phyloP scores from a whole-genome alignment of 2,113 vertebrate genomes.

The Tauraco erythrolophus region DNA sequence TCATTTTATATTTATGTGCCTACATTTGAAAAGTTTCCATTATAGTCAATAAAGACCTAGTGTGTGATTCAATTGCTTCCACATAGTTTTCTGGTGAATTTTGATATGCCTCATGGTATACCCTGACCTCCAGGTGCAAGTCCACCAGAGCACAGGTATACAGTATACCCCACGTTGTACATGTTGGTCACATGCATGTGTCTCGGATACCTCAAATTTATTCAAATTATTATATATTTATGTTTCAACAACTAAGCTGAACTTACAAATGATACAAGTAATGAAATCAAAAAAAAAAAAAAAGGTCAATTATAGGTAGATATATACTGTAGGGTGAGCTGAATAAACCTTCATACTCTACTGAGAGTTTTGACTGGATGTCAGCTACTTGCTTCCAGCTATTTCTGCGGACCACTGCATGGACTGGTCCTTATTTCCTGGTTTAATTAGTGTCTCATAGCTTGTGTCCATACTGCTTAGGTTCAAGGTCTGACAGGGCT shows the following conservation, averaged over 20 bases:
- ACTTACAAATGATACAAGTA: neutral
- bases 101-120: neutral
- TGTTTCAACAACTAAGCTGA: neutral
- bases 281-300: neutral
- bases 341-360: neutral
- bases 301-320: neutral
- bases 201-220: neutral
- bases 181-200: neutral
- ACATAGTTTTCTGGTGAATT: neutral
- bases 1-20: neutral
- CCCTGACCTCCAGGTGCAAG: neutral
- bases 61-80: neutral
- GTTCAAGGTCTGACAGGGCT: neutral
- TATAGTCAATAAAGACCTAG: neutral
- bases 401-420: neutral
- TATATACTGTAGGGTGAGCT: neutral
- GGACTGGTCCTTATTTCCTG: neutral
- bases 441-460: neutral
- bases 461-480: neutral
- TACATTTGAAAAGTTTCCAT: neutral
- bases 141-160: neutral
- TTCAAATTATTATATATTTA: neutral
- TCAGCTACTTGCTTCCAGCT: neutral
- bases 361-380: neutral
- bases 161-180: neutral